Conservation (phyloP, 2,113 vertebrate genomes). For the Eidolon helvum region DNA sequence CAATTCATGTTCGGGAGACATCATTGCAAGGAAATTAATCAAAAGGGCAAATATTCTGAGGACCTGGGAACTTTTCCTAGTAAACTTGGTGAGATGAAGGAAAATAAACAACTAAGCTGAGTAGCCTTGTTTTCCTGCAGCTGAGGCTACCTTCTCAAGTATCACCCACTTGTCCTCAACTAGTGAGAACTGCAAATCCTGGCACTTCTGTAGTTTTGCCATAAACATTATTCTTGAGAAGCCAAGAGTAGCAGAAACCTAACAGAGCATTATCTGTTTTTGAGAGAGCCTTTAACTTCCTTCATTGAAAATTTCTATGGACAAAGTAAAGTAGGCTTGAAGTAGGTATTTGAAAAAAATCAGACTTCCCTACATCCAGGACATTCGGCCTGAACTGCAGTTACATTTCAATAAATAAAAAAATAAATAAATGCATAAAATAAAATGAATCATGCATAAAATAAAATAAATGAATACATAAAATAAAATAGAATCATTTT, state of each 20-base stretch:
- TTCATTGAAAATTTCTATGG: background rate
- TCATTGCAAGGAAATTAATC: background rate
- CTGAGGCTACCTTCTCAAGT: constrained; percentile 36
- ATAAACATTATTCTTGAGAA: constrained; percentile 38
- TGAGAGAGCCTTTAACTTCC: background rate
- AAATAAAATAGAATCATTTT: background rate
- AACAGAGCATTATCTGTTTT: background rate
- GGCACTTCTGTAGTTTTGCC: background rate
- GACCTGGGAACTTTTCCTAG: background rate
- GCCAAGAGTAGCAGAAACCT: constrained; percentile 24
- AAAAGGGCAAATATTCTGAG: background rate
- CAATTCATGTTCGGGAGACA: background rate
- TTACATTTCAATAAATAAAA: constrained; percentile 16
- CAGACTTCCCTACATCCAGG: background rate
- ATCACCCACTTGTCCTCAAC: background rate
- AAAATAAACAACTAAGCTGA: background rate
- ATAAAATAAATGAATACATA: too few relatives aligned
- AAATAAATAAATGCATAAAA: background rate
- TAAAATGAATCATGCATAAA: background rate
- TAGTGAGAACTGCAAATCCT: background rate
- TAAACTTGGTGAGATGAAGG: background rate
- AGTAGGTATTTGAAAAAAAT: background rate
- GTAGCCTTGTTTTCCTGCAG: background rate
- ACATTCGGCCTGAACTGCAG: background rate
- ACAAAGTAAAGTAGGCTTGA: constrained; percentile 9